phyloP scores from a whole-genome alignment of 2,113 vertebrate species.

The Vulpes lagopus region DNA sequence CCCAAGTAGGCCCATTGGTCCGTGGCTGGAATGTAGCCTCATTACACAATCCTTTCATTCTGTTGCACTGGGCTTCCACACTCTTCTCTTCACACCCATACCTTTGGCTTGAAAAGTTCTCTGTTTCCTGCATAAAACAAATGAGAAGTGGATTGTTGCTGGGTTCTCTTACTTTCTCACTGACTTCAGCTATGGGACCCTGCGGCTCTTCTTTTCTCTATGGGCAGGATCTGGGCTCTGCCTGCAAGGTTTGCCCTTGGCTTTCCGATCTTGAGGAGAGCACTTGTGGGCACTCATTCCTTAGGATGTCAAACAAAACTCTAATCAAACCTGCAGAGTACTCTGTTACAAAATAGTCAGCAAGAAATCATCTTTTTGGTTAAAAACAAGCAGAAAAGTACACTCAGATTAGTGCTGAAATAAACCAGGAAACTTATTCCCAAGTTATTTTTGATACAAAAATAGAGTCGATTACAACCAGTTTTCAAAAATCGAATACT shows the following conservation, averaged over 20 bases:
- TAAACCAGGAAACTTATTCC: background rate
- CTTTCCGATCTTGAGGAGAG: background rate
- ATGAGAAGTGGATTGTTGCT: background rate
- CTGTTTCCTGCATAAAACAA: slow-evolving; percentile 7
- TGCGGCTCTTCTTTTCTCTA: background rate
- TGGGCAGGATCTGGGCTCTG: background rate
- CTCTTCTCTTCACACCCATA: background rate
- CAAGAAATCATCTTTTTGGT: background rate
- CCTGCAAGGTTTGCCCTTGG: background rate
- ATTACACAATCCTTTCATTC: background rate
- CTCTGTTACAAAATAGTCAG: background rate
- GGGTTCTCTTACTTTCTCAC: background rate
- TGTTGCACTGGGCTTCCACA: background rate
- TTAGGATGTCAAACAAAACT: slow-evolving; percentile 18
- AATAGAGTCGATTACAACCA: background rate
- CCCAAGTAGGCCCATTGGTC: background rate
- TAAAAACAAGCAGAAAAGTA: slow-evolving; percentile 54
- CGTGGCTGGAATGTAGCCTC: background rate
- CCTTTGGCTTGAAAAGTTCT: background rate
- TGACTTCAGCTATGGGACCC: background rate
- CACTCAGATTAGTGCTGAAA: slow-evolving; percentile 42
- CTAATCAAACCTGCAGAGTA: background rate
- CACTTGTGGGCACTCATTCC: background rate
- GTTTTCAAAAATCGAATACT: background rate
- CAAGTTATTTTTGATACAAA: background rate